A percentile compares a stretch with the other conserved stretches of the same genome.
Evolutionary conservation across 2,888 invertebrate genomes (phyloP).

Genomic region (Cantharis flavilabris): DNA sequence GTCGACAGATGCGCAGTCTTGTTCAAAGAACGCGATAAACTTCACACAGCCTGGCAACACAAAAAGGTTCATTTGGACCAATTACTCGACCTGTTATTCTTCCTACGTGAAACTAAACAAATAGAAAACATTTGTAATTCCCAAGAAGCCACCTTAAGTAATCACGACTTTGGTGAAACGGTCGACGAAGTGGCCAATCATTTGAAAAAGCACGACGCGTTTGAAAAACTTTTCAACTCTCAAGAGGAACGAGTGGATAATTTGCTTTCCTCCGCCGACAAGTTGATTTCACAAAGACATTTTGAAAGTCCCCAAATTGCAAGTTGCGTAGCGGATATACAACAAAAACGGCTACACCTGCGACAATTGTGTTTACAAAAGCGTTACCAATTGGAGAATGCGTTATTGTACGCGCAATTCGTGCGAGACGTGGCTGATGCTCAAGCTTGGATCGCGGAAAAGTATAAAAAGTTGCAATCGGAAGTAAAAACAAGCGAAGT

Average conservation of each 20-base stretch:
- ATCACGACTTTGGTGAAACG: conserved; percentile 74
- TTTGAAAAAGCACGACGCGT: conserved; percentile 92
- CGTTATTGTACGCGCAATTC: conserved; percentile 86
- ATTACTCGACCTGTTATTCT: conserved; percentile 90
- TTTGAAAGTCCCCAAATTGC: conserved; percentile 85
- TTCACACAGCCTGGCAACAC: conserved; percentile 85
- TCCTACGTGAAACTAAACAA: conserved; percentile 91
- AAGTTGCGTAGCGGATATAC: conserved; percentile 74
- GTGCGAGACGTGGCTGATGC: conserved; percentile 90
- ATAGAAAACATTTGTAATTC: conserved; percentile 86
- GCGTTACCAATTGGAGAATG: conserved; percentile 73
- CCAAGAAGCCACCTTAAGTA: conserved; percentile 79
- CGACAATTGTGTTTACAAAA: conserved; percentile 71
- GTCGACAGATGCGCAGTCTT: conserved; percentile 79
- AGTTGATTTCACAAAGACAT: conserved; percentile 87
- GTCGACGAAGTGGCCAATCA: conserved; percentile 90
- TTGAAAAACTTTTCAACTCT: conserved; percentile 86
- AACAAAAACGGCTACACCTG: conserved; percentile 70
- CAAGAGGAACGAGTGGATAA: conserved; percentile 87
- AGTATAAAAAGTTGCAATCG: conserved; percentile 82
- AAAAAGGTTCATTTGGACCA: conserved; percentile 89
- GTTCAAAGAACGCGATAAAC: conserved; percentile 75
- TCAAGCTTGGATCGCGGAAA: conserved; percentile 89
- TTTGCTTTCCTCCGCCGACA: conserved; percentile 82
- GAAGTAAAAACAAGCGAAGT: conserved; percentile 78